These are phyloP conservation scores for Eutolmus rufibarbis DNA, from an alignment of 2,888 invertebrate species.

Conservation along the genomic window DNA sequence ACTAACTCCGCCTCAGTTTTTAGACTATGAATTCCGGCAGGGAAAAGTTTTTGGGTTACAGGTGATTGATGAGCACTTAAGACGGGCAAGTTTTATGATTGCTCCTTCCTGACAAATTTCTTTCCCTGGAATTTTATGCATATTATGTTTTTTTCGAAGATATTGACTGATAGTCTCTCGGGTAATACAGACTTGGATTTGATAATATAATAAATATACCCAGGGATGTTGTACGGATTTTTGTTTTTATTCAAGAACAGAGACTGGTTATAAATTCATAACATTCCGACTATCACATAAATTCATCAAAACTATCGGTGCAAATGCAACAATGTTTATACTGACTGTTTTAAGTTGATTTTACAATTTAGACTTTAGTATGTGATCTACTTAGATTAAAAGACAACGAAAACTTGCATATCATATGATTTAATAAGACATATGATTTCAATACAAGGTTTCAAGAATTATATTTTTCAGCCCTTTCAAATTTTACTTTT, in stretches of 20 bases:
- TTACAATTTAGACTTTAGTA: no score
- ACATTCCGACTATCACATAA: no score
- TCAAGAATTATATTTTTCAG: no score
- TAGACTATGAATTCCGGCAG: not conserved
- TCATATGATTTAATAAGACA: no score
- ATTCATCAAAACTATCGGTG: no score
- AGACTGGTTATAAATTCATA: not conserved
- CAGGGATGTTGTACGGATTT: not conserved
- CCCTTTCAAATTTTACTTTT: no score
- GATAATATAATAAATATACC: no score
- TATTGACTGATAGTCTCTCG: not conserved
- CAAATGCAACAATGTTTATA: no score
- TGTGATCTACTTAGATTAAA: no score
- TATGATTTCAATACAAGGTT: no score
- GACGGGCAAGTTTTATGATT: not conserved
- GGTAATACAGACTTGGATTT: not conserved
- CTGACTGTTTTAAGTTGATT: no score
- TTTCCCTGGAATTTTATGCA: not conserved
- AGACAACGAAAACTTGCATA: no score
- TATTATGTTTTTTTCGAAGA: not conserved
- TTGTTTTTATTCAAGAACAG: not conserved
- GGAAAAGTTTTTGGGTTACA: not conserved
- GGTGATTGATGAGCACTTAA: conserved; percentile 17
- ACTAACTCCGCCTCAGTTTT: not conserved
- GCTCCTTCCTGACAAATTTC: not conserved